A percentile compares a stretch with the other conserved stretches of the same genome.
Evolutionary conservation across 2,113 vertebrate genomes (phyloP).

Genomic region (Capreolus pygargus): DNA sequence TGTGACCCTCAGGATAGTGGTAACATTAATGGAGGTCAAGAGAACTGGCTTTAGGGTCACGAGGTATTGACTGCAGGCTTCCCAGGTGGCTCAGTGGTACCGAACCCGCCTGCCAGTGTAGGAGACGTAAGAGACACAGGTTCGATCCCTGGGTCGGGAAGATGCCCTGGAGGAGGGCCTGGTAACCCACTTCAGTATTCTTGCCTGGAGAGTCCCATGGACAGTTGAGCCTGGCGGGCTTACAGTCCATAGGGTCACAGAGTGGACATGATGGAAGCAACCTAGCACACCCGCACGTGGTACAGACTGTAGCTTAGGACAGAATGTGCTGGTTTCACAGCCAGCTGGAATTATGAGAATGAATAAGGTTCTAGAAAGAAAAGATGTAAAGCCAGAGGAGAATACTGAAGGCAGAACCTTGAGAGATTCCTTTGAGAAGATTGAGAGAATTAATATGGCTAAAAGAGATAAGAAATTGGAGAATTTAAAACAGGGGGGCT

Average conservation of each 20-base stretch:
- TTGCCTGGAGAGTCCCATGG: not conserved
- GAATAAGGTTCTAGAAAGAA: not conserved
- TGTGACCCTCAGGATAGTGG: not conserved
- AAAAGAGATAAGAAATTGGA: not conserved
- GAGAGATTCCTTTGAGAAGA: not conserved
- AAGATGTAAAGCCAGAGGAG: not conserved
- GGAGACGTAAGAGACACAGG: not conserved
- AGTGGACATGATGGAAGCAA: fast-evolving
- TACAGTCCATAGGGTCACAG: not conserved
- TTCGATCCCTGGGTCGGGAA: not conserved
- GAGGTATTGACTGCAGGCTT: not conserved
- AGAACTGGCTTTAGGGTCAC: not conserved
- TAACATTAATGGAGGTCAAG: not conserved
- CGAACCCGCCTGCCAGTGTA: not conserved
- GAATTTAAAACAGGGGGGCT: not conserved
- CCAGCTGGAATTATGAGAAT: not conserved
- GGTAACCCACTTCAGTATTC: not conserved
- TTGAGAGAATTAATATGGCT: not conserved
- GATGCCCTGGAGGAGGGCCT: not conserved
- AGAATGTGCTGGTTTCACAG: not conserved
- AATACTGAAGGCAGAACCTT: not conserved
- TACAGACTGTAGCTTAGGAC: not conserved
- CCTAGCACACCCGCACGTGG: not conserved
- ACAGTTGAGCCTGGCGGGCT: not conserved
- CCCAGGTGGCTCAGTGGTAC: not conserved